Evolutionary conservation across 2,888 invertebrate genomes (phyloP), one percentile per base, ranked within the genome.

Genomic region (Neelides folsomi): DNA sequence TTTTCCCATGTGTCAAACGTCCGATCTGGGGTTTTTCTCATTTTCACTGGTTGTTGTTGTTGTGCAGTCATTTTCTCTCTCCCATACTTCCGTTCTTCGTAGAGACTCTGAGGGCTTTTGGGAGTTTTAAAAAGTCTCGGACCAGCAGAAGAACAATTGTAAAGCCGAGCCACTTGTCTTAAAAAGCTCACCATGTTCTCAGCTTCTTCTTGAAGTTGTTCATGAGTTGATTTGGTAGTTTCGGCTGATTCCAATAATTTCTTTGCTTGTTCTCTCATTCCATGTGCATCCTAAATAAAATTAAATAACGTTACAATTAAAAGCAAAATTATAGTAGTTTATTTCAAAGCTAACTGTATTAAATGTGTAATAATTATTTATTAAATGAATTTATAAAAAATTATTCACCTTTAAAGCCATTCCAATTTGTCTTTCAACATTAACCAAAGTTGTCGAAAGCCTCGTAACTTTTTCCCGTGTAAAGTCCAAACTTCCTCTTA

Each of bases 121-220:
- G 27, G 27, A 27, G 27, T 27, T 7, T 27, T 27, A 27, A 27
- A 27, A 7, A 27, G 3, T 27, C 27, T 3, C 27, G 27, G 27
- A 27, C 27, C 27, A 27, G 7, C 7, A 7, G 27, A 27, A 7
- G 27, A 27, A 27, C 27, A 27, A 27, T 27, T 3, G 27, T 27
- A 27, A 27, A 27, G 27, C 27, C 27, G 27, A 27, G 27, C 27
- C 7, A 27, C 27, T 27, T 27, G 27, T 27, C 27, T 27, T 27
- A 62, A 47, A 34, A 57, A 62, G 27, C 39, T 54, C 19, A 62
- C 50, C 20, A 62, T 38, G 47, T 55, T 54, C 41, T 59, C 55
- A 2, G 62, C 62, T 49, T 62, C 59, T 35, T 62, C 62, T 51
- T 59, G 48, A 35, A 62, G 49, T 40, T 57, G 56, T 27, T 57